Conservation (phyloP, 2,888 invertebrate species). For the Platycheirus albimanus region DNA sequence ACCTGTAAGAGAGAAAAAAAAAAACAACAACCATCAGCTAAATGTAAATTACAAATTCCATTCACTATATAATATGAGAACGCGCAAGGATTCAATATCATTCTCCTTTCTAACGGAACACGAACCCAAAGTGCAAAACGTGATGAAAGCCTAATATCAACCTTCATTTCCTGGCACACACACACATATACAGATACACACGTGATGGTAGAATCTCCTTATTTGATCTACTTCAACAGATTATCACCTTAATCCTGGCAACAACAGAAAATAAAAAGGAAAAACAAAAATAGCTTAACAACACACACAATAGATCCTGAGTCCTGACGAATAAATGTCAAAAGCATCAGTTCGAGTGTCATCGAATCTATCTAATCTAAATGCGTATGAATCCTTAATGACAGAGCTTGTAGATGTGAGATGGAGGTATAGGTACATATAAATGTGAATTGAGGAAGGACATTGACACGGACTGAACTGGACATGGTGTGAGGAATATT, state of each 20-base stretch:
- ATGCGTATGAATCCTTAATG: constrained; percentile 70
- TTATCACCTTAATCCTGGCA: constrained; percentile 54
- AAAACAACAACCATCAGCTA: constrained; percentile 14
- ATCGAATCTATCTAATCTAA: constrained; percentile 58
- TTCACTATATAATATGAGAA: constrained; percentile 20
- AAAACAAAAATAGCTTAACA: constrained; percentile 5
- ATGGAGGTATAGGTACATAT: no score
- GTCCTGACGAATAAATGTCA: constrained; percentile 34
- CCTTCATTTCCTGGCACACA: not conserved
- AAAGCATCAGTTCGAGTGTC: constrained; percentile 41
- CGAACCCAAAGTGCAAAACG: constrained; percentile 30
- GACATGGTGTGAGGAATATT: constrained; percentile 13
- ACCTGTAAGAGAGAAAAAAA: constrained; percentile 40
- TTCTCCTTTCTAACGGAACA: constrained; percentile 25
- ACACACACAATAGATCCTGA: constrained; percentile 6
- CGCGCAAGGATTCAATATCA: constrained; percentile 44
- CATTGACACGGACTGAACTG: no score
- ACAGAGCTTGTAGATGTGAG: constrained; percentile 27
- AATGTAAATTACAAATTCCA: constrained; percentile 46
- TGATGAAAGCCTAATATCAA: constrained; percentile 40
- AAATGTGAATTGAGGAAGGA: no score
- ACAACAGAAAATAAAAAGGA: not conserved
- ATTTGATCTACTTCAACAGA: constrained; percentile 44
- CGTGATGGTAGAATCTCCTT: constrained; percentile 11
- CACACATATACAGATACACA: no score